Conservation (phyloP, 2,113 vertebrate genomes). For the Cisticola juncidis region DNA sequence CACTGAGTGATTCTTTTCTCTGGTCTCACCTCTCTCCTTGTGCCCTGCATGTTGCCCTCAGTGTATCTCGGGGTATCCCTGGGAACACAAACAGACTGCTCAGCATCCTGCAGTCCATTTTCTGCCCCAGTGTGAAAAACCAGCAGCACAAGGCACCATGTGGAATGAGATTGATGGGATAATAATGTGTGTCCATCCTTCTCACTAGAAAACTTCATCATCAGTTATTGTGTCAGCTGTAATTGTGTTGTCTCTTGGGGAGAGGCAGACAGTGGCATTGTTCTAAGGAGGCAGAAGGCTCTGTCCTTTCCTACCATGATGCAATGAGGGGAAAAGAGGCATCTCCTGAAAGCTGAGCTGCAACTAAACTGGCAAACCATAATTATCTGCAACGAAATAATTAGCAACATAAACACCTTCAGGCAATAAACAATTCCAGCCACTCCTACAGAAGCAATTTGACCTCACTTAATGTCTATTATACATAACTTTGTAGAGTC, state of each 20-base stretch:
- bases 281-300: constrained; percentile 18
- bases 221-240: constrained; percentile 35
- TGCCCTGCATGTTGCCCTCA: not conserved
- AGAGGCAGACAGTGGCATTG: not conserved
- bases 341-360: not conserved
- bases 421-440: constrained; percentile 31
- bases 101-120: constrained; percentile 1
- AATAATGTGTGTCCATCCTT: not conserved
- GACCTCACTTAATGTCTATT: constrained; percentile 64
- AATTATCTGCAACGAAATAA: constrained; percentile 64
- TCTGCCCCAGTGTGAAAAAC: not conserved
- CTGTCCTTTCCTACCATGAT: not conserved
- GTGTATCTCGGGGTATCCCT: fast-evolving
- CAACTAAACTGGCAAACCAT: not conserved
- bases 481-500: constrained; percentile 35
- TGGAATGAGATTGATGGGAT: constrained; percentile 4
- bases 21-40: not conserved
- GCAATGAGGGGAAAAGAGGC: not conserved
- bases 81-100: not conserved
- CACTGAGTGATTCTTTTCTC: not conserved
- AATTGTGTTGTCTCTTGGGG: not conserved
- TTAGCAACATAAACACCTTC: constrained; percentile 51
- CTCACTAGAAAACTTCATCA: not conserved
- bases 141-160: not conserved
- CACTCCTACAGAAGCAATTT: constrained; percentile 26